Base-by-base conservation (phyloP, 2,888 invertebrate genomes). In the Spilarctia lutea region DNA sequence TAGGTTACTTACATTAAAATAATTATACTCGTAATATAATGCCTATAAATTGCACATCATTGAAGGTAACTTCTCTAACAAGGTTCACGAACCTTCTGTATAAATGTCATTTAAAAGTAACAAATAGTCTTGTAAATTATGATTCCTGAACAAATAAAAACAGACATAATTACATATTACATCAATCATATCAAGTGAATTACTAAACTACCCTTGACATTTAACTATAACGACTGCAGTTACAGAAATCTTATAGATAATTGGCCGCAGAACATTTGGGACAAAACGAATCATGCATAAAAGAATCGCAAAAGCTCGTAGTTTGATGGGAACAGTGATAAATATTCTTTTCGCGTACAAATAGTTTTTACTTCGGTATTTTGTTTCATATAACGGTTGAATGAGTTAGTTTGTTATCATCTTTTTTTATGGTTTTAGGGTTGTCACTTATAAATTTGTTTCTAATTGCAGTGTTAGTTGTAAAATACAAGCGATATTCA, bases 241-340 rank as follows among this genome's bases (percentile, higher is more conserved):
- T 68, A 75, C 30, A 68, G 39, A 75, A 75, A 72, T 48, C n/a
- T 18, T 56, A 81, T 39, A 70, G 42, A 71, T 76, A 83, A 80
- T 80, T 78, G 76, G 74, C 42, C 27, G 66, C 56, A 73, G 56
- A 65, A 66, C 30, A 70, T 75, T 74, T 71, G 65, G 73, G 72
- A 45, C 71, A 72, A 79, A 87, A 81, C 77, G n/a, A 73, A 79
- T 78, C 72, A 68, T 75, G 76, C 81, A 81, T 83, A 85, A 86
- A 79, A 86, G 18, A 86, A 88, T 90, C 82, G 88, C 91, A 81
- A 89, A 72, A 35, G 56, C 48, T 82, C 84, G 86, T 86, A 87
- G 90, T 87, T 82, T 76, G 91, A 92, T 92, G 80, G 70, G 88
- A 90, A 88, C 88, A 68, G 72, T 81, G 92, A 93, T 93, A 90